Evolutionary conservation across 2,113 vertebrate species (phyloP).

Genomic region (Polypterus bichir): DNA sequence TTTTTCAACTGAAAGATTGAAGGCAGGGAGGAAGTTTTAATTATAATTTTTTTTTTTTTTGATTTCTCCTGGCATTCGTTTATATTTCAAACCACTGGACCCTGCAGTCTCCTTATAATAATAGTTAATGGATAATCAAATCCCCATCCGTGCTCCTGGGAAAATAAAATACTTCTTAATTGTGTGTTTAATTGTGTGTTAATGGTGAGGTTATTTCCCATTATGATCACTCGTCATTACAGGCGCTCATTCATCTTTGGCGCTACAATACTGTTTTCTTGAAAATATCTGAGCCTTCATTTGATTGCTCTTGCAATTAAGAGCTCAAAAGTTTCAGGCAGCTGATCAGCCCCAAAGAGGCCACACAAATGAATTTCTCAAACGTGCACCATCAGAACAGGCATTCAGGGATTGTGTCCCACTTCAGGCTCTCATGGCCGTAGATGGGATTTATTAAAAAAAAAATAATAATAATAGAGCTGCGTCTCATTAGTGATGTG

Average conservation of each 20-base stretch:
- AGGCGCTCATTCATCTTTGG: not conserved
- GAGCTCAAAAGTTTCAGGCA: too few species aligned
- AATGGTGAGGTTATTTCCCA: slow-evolving; percentile 10
- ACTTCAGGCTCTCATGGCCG: too few species aligned
- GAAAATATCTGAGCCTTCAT: not conserved
- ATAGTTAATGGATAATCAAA: slow-evolving; percentile 4
- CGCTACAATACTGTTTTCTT: not conserved
- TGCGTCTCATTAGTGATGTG: too few species aligned
- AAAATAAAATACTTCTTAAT: slow-evolving; percentile 8
- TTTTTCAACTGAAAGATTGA: too few species aligned
- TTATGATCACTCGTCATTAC: slow-evolving; percentile 8
- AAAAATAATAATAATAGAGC: too few species aligned
- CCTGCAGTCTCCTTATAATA: slow-evolving; percentile 10
- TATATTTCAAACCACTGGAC: slow-evolving; percentile 6
- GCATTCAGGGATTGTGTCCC: too few species aligned
- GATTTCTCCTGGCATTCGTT: slow-evolving; percentile 1
- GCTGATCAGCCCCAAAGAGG: too few species aligned
- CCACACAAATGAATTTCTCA: too few species aligned
- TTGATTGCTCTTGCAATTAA: too few species aligned
- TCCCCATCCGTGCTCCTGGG: slow-evolving; percentile 4
- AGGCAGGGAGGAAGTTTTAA: not conserved
- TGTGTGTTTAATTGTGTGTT: slow-evolving; percentile 13
- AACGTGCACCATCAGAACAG: too few species aligned
- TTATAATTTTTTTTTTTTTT: slow-evolving; percentile 9
- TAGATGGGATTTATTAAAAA: too few species aligned